Base-by-base conservation (phyloP, 2,888 invertebrate species). In the Euzophera pinguis region DNA sequence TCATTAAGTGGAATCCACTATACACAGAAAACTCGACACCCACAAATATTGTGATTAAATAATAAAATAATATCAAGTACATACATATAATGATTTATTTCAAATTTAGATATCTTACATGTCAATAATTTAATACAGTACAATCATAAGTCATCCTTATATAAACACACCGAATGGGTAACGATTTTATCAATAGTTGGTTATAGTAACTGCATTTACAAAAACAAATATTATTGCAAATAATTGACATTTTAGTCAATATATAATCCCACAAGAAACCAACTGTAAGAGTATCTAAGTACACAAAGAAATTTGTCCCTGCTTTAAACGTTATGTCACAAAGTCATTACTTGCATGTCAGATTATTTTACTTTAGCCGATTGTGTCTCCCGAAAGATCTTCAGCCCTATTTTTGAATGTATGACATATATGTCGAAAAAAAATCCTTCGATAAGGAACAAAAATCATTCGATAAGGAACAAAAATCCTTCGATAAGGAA, bases 11-110 rank as follows among this genome's bases (percentile, higher is more conserved):
- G n/a, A n/a, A n/a, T n/a, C n/a, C n/a, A n/a, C n/a, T n/a, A n/a
- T n/a, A n/a, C n/a, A n/a, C n/a, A n/a, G n/a, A n/a, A n/a, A n/a
- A n/a, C n/a, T n/a, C n/a, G n/a, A n/a, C 22, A 22, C 22, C 22
- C 2, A 22, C 5, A 22, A 22, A 22, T 22, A 22, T 22, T 22
- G 5, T 5, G 2, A 22, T 22, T 2, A 5, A 22, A 22, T n/a
- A 10, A 17, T 48, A 37, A 48, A 37, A 16, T 22, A 45, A 43
- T 12, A 17, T 32, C 49, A 29, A 16, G n/a, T 39, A 14, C 10
- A 38, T 35, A 42, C n/a, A 13, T 49, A 39, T 38, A 67, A 72
- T 60, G 65, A 73, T 78, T 81, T 80, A 78, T 78, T 82, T 75
- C 60, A 67, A 69, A 65, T 65, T 65, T 61, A 71, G 70, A 70